These are phyloP conservation scores for Cepaea hortensis DNA, from an alignment of 2,888 invertebrate species.

Conservation along the genomic window DNA sequence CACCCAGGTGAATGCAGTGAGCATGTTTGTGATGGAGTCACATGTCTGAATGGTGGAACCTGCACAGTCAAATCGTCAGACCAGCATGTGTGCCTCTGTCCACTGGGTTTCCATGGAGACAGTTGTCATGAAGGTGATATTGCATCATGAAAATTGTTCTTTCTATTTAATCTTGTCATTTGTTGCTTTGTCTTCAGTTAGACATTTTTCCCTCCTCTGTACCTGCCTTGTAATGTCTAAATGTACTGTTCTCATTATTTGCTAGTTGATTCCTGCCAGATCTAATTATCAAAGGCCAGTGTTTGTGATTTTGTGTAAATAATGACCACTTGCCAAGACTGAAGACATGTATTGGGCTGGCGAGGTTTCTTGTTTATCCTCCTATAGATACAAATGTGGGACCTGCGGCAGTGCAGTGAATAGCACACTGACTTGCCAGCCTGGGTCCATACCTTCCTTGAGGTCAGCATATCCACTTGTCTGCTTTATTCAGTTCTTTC, in stretches of 20 bases:
- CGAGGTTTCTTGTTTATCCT: too few species aligned
- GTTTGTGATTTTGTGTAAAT: not conserved
- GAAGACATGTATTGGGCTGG: too few species aligned
- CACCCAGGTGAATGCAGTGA: slow-evolving; percentile 86
- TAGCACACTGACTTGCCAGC: too few species aligned
- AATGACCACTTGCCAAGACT: too few species aligned
- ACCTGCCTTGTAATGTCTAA: not conserved
- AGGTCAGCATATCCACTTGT: too few species aligned
- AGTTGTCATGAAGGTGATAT: slow-evolving; percentile 85
- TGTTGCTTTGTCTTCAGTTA: not conserved
- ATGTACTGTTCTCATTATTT: not conserved
- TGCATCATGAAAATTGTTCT: not conserved
- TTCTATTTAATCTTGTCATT: not conserved
- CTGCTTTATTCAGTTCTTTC: too few species aligned
- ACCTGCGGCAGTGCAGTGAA: too few species aligned
- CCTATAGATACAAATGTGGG: too few species aligned
- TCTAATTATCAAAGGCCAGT: not conserved
- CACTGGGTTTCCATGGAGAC: slow-evolving; percentile 92
- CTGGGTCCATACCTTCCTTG: too few species aligned
- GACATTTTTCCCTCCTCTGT: not conserved
- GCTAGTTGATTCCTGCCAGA: not conserved
- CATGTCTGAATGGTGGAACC: slow-evolving; percentile 93
- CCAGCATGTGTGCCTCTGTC: slow-evolving; percentile 85
- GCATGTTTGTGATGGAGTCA: slow-evolving; percentile 86
- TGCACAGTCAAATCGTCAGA: slow-evolving; percentile 82